Percentiles rank a stretch among this genome's conserved stretches.
Evolutionary conservation across 2,113 vertebrate genomes (phyloP).

Genomic region (Psophia crepitans): DNA sequence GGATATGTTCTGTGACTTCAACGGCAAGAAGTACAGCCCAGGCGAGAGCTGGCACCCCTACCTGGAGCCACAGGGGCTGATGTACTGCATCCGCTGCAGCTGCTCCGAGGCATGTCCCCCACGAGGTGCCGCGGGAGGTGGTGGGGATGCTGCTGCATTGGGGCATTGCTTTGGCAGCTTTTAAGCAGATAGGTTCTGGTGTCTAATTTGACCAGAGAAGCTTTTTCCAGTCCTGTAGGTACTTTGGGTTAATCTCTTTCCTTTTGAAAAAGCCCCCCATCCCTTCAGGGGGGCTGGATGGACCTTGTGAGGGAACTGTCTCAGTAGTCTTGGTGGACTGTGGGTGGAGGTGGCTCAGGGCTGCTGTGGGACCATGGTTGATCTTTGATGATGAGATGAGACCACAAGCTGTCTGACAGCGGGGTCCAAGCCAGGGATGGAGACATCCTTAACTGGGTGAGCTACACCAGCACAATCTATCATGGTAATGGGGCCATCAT

Average conservation of each 20-base stretch:
- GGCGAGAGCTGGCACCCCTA: slow-evolving; percentile 97
- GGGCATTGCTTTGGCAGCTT: accelerated
- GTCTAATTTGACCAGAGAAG: neutral
- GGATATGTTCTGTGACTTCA: slow-evolving; percentile 86
- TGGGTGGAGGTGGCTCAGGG: neutral
- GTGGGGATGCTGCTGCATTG: neutral
- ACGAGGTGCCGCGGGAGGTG: accelerated
- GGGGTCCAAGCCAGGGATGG: neutral
- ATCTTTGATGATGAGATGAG: neutral
- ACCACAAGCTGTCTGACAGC: neutral
- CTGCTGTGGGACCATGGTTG: accelerated
- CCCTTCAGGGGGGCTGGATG: neutral
- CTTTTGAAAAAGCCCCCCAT: neutral
- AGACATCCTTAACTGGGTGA: neutral
- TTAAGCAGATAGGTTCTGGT: accelerated
- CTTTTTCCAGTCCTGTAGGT: accelerated
- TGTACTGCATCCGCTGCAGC: slow-evolving; percentile 90
- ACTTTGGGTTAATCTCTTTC: accelerated
- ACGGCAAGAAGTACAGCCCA: slow-evolving; percentile 85
- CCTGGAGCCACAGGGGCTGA: slow-evolving; percentile 88
- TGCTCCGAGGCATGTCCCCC: slow-evolving; percentile 83
- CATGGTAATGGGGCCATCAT: accelerated
- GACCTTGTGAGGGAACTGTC: neutral
- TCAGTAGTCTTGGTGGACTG: accelerated
- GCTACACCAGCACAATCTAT: neutral